Conservation (phyloP, 2,797 vertebrate genomes). For the Florisuga fusca region DNA sequence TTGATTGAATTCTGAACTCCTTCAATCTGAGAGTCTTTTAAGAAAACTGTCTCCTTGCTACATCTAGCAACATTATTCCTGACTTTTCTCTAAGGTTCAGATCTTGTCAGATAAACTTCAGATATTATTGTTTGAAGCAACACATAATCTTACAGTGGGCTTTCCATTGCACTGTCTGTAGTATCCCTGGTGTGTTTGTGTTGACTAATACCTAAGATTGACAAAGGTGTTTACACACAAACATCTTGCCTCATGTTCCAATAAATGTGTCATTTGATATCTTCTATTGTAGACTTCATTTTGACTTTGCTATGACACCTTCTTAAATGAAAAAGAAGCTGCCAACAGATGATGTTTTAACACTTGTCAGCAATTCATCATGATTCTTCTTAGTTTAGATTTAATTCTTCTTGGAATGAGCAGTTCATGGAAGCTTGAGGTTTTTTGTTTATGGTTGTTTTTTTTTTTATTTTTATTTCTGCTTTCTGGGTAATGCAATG, state of each 20-base stretch:
- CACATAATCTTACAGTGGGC: background rate
- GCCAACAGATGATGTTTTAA: constrained; percentile 26
- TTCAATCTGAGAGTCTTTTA: background rate
- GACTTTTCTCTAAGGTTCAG: background rate
- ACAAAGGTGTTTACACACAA: background rate
- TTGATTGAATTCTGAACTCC: constrained; percentile 34
- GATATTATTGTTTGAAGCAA: background rate
- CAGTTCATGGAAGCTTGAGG: background rate
- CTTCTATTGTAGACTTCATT: background rate
- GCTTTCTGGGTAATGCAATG: background rate
- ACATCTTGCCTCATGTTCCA: background rate
- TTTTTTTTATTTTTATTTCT: background rate
- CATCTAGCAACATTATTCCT: background rate
- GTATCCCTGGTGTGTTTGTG: background rate
- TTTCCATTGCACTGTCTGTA: background rate
- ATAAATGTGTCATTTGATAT: constrained; percentile 63
- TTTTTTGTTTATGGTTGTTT: too few species aligned
- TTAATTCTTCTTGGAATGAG: constrained; percentile 44
- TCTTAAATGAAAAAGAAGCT: constrained; percentile 24
- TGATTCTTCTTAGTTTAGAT: background rate
- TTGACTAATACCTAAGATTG: constrained; percentile 17
- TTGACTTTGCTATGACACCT: constrained; percentile 45
- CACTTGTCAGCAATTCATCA: constrained; percentile 1
- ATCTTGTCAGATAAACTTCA: constrained; percentile 8
- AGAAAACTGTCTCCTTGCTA: background rate